Base-by-base conservation (phyloP, 53 echinoderm and acorn worm genomes). In the Temnopleurus reevesii region DNA sequence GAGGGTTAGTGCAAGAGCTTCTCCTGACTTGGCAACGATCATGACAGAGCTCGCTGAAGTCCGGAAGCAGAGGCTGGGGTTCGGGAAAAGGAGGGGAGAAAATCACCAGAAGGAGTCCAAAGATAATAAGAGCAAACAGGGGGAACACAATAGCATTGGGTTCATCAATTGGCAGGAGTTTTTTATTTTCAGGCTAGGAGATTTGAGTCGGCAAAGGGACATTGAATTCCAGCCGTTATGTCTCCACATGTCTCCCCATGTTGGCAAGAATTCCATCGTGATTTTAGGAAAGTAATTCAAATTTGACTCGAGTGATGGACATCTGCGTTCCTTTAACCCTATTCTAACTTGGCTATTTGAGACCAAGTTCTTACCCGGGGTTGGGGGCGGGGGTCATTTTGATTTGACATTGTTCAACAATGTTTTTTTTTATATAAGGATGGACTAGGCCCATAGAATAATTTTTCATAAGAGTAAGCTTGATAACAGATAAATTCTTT, bases 1-100 rank as follows among this genome's bases (percentile, higher is more conserved):
- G 31, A 63, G 63, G 17, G 63, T 1, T 29, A 13, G 79, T 46
- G 27, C 79, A 47, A 10, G 46, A 46, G 29, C 46, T 28, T 23
- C 0, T 33, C 55, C 56, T 21, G 56, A 56, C 57, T 83, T 83
- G 83, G 83, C 83, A 83, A 15, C 46, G 38, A 13, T 83, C 36
- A 4, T 6, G 38, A 33, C 38, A 35, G 13, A 6, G 53, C 86
- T 19, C 28, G 61, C 60, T 85, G 86, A 85, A 61, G 86, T 85
- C 86, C 86, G 86, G 86, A 85, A 85, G 53, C 21, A 21, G 15
- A 46, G 59, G 30, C 63, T 85, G 86, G 86, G 86, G 59, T 85
- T 85, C 61, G 29, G 59, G 45, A 36, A 38, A n/a, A n/a, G n/a
- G 46, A 58, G 44, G 60, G 86, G 45, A 61, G 60, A 60, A 60